Evolutionary conservation across 2,113 vertebrate genomes (phyloP).

Genomic region (Crotalus helleri): DNA sequence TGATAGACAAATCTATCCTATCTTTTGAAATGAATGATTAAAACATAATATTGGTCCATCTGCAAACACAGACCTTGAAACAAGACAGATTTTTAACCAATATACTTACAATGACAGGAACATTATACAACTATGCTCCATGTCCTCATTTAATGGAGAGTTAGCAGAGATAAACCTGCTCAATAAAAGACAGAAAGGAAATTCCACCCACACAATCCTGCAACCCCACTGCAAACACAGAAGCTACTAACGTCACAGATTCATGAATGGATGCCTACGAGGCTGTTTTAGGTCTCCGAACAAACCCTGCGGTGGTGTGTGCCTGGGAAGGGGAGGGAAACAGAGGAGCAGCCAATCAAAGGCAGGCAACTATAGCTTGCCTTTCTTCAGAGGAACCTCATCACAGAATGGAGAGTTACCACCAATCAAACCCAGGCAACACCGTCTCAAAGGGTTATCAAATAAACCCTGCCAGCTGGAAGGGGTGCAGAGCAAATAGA

Average conservation of each 20-base stretch:
- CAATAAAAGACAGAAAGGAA: conserved; percentile 67
- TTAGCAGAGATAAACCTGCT: conserved; percentile 49
- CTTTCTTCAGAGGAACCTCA: conserved; percentile 56
- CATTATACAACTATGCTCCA: conserved; percentile 65
- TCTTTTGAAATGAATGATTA: conserved; percentile 53
- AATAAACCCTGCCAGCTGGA: conserved; percentile 24
- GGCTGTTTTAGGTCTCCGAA: conserved; percentile 65
- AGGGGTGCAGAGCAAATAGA: not conserved
- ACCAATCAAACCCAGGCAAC: conserved; percentile 32
- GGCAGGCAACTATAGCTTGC: conserved; percentile 35
- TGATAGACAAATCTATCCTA: conserved; percentile 58
- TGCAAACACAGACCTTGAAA: not conserved
- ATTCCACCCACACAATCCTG: conserved; percentile 71
- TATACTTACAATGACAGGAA: conserved; percentile 65
- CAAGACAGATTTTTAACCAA: not conserved
- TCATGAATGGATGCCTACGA: conserved; percentile 79
- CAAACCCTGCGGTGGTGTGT: conserved; percentile 47
- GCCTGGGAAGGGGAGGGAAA: conserved; percentile 19
- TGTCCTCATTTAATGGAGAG: conserved; percentile 62
- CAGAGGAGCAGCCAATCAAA: conserved; percentile 54
- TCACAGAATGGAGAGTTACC: conserved; percentile 47
- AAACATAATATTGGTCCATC: conserved; percentile 24
- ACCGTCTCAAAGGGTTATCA: conserved; percentile 9
- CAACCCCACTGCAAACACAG: conserved; percentile 67
- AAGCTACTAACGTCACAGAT: conserved; percentile 77